Conservation (phyloP, 2,888 invertebrate genomes). For the Epicampocera succincta region DNA sequence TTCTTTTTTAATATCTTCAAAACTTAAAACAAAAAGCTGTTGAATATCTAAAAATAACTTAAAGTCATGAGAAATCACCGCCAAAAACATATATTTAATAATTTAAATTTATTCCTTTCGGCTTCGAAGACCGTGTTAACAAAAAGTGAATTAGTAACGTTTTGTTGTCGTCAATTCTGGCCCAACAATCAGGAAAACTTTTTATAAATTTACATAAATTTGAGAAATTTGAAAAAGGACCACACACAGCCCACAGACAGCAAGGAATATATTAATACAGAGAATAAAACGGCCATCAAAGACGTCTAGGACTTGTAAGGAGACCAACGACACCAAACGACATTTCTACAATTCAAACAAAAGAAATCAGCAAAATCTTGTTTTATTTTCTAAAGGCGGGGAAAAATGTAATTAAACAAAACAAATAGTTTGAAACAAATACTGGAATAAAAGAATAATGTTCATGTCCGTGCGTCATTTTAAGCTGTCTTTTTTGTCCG, state of each 20-base stretch:
- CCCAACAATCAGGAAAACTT: constrained; percentile 67
- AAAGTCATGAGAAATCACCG: background rate
- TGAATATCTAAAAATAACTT: background rate
- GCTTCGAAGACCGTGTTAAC: background rate
- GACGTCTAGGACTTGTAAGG: constrained; percentile 1
- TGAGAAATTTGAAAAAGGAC: constrained; percentile 56
- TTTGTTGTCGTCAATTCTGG: constrained; percentile 55
- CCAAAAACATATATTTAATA: constrained; percentile 1
- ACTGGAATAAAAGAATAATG: constrained; percentile 51
- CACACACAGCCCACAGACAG: constrained; percentile 32
- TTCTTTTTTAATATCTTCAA: too few relatives aligned
- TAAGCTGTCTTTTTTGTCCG: constrained; percentile 40
- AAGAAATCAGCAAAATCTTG: constrained; percentile 41
- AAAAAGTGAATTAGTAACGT: constrained; percentile 59
- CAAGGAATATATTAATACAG: constrained; percentile 21
- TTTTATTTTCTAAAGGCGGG: constrained; percentile 1
- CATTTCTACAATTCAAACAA: constrained; percentile 21
- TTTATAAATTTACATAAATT: constrained; percentile 65
- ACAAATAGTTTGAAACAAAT: constrained; percentile 54
- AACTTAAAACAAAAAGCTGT: too few relatives aligned
- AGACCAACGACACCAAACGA: constrained; percentile 31
- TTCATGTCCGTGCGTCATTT: constrained; percentile 41
- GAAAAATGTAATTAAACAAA: constrained; percentile 65
- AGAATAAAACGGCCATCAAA: constrained; percentile 21
- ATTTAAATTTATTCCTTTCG: constrained; percentile 24